Percentiles rank a stretch among this genome's conserved stretches.
phyloP scores from a whole-genome alignment of 2,888 invertebrate genomes.

The Timema podura region DNA sequence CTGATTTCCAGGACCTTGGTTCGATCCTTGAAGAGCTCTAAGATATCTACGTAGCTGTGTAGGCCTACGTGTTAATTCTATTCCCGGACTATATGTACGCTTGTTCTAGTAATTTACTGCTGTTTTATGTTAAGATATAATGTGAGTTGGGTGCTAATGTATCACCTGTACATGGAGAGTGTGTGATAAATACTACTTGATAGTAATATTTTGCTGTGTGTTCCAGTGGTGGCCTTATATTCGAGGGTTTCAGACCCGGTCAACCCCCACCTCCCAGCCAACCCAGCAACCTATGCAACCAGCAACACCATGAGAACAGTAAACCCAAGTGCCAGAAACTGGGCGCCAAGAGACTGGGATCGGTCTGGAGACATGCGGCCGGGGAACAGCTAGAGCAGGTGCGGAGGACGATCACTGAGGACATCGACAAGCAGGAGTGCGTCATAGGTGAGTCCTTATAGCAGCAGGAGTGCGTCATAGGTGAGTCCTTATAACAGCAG shows the following conservation, averaged over 20 bases:
- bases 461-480: background rate
- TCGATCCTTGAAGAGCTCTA: too few relatives aligned
- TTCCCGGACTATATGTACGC: too few relatives aligned
- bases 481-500: background rate
- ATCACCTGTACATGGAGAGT: background rate
- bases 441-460: conserved; percentile 34
- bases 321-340: conserved; percentile 24
- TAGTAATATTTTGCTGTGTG: background rate
- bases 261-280: conserved; percentile 13
- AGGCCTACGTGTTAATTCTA: too few relatives aligned
- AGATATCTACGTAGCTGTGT: too few relatives aligned
- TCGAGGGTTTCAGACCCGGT: conserved; percentile 17
- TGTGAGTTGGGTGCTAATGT: background rate
- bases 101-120: too few relatives aligned
- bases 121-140: too few relatives aligned
- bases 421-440: conserved; percentile 35
- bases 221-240: conserved; percentile 23
- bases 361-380: conserved; percentile 39
- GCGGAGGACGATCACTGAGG: conserved; percentile 33
- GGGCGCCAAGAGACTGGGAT: conserved; percentile 37
- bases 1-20: too few relatives aligned
- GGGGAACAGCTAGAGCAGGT: conserved; percentile 37
- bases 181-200: background rate
- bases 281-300: conserved; percentile 18
- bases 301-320: conserved; percentile 12